Evolutionary conservation across 2,113 vertebrate genomes (phyloP).

Genomic region (Ramphastos sulfuratus): DNA sequence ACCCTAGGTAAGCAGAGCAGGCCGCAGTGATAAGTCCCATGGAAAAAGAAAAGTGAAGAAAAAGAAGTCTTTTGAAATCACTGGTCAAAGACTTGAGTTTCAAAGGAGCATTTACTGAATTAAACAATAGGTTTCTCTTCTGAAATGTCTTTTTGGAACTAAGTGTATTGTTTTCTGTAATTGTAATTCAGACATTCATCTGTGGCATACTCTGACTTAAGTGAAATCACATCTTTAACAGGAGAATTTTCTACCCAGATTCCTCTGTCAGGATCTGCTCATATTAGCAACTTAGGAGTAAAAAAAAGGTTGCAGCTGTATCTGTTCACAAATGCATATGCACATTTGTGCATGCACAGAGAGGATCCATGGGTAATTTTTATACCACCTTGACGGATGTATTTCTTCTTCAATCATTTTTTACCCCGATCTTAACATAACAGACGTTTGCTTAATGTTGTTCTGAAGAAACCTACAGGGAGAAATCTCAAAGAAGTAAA

Average conservation of each 20-base stretch:
- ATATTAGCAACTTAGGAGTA: not conserved
- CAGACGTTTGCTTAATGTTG: not conserved
- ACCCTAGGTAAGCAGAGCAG: not conserved
- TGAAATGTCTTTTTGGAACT: conserved; percentile 23
- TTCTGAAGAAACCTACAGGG: not conserved
- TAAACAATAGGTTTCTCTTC: conserved; percentile 25
- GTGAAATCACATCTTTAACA: conserved; percentile 1
- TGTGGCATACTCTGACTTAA: not conserved
- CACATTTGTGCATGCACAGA: not conserved
- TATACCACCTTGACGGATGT: not conserved
- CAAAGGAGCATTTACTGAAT: conserved; percentile 4
- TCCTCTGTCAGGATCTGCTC: not conserved
- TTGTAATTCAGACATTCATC: not conserved
- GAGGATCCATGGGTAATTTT: not conserved
- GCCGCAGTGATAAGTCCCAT: not conserved
- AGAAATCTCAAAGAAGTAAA: not conserved
- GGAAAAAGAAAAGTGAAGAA: not conserved
- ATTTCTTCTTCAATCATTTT: not conserved
- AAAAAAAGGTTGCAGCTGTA: not conserved
- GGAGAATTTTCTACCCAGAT: not conserved
- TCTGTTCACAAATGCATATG: not conserved
- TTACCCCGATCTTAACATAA: not conserved
- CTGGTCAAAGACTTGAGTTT: not conserved
- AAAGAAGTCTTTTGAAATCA: not conserved
- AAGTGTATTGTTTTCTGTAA: conserved; percentile 12